These are phyloP conservation scores for Cheiracanthium punctorium DNA, from an alignment of 2,888 invertebrate genomes.

Conservation along the genomic window DNA sequence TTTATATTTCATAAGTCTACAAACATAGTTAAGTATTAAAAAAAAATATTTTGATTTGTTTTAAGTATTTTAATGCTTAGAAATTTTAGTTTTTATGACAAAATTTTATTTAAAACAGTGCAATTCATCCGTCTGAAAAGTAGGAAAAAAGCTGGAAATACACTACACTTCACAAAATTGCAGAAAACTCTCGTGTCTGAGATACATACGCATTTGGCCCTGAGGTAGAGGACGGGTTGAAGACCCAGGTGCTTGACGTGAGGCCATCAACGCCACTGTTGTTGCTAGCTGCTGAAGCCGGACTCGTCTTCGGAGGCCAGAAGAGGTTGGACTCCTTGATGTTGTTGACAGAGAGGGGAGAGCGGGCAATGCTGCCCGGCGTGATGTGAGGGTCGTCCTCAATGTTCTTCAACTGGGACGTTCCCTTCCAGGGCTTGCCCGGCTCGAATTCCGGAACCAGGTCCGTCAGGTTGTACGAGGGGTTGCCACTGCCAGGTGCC, in stretches of 20 bases:
- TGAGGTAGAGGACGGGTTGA: slow-evolving; percentile 63
- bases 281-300: slow-evolving; percentile 76
- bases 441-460: slow-evolving; percentile 98
- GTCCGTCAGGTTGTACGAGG: slow-evolving; percentile 83
- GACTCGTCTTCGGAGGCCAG: slow-evolving; percentile 80
- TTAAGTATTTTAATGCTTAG: too few relatives aligned
- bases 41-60: too few relatives aligned
- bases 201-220: slow-evolving; percentile 39
- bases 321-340: slow-evolving; percentile 87
- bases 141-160: too few relatives aligned
- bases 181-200: too few relatives aligned
- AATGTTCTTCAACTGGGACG: slow-evolving; percentile 86
- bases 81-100: too few relatives aligned
- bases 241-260: slow-evolving; percentile 87
- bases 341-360: slow-evolving; percentile 83
- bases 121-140: too few relatives aligned
- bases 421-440: slow-evolving; percentile 98
- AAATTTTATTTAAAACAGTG: too few relatives aligned
- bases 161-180: too few relatives aligned
- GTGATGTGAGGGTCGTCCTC: slow-evolving; percentile 98
- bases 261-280: slow-evolving; percentile 79
- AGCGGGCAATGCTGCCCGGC: slow-evolving; percentile 85
- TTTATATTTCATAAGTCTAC: too few relatives aligned
- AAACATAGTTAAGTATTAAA: too few relatives aligned
- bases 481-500: slow-evolving; percentile 12